A percentile compares a stretch with the other conserved stretches of the same genome.
Conservation (phyloP, 2,888 invertebrate genomes). For the Nezara viridula region DNA sequence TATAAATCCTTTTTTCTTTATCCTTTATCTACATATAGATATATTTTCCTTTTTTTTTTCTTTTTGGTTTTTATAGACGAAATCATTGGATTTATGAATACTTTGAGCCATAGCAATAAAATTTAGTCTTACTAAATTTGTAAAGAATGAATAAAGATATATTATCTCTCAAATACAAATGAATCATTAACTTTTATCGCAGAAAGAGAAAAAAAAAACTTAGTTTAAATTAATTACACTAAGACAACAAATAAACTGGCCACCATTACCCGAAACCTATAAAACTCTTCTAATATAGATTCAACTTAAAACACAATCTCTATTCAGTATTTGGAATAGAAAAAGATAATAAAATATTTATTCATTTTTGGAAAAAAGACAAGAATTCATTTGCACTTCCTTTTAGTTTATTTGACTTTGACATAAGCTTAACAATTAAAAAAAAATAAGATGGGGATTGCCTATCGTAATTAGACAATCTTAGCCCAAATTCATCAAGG, state of each 20-base stretch:
- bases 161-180: not conserved
- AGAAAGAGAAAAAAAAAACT: not conserved
- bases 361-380: not conserved
- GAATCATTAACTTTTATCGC: not conserved
- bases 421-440: not conserved
- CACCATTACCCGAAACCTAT: not conserved
- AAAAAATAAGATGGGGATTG: not conserved
- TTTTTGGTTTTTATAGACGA: not conserved
- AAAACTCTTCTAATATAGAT: not conserved
- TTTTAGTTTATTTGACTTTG: not conserved
- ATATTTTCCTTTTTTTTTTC: too few relatives aligned
- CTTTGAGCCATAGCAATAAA: not conserved
- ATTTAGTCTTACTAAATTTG: not conserved
- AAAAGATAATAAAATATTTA: not conserved
- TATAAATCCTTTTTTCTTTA: not conserved
- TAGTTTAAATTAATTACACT: not conserved
- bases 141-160: constrained; percentile 21
- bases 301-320: not conserved
- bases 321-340: not conserved
- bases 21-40: not conserved
- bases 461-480: not conserved
- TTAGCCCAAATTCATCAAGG: not conserved
- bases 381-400: not conserved
- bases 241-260: not conserved
- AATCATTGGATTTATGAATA: constrained; percentile 10